A percentile compares a stretch with the other conserved stretches of the same genome.
Conservation (phyloP, 2,888 invertebrate genomes). For the Argyra leucocephala region DNA sequence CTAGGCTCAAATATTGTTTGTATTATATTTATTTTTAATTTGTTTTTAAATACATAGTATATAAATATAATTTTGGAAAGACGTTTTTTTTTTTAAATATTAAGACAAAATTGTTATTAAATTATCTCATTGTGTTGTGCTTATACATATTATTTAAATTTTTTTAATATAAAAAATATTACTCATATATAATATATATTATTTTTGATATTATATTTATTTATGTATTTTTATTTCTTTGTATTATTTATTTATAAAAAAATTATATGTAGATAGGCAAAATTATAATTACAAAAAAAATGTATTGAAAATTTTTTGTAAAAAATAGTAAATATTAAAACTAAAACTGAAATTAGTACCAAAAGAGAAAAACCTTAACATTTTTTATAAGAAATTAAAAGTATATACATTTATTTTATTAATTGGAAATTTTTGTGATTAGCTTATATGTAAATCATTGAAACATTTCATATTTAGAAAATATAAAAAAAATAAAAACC, state of each 20-base stretch:
- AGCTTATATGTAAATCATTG: not conserved
- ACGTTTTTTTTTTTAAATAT: not conserved
- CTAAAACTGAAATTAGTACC: not conserved
- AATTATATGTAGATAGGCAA: not conserved
- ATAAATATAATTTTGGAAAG: not conserved
- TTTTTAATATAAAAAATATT: not conserved
- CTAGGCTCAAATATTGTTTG: too few relatives aligned
- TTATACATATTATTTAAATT: not conserved
- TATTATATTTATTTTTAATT: too few relatives aligned
- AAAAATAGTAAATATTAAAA: not conserved
- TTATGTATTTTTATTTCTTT: not conserved
- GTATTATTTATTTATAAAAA: not conserved
- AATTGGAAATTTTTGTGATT: conserved; percentile 3
- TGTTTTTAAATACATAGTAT: too few relatives aligned
- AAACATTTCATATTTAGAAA: conserved; percentile 6
- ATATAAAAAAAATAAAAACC: not conserved
- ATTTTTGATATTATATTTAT: not conserved
- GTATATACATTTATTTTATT: not conserved
- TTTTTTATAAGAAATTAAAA: not conserved
- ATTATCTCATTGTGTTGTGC: conserved; percentile 3
- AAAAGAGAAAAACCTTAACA: too few relatives aligned
- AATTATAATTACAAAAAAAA: not conserved
- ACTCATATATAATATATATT: not conserved
- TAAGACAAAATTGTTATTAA: not conserved
- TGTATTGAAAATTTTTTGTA: not conserved